Base-by-base conservation (phyloP, 2,797 vertebrate species). In the Karalla daura region DNA sequence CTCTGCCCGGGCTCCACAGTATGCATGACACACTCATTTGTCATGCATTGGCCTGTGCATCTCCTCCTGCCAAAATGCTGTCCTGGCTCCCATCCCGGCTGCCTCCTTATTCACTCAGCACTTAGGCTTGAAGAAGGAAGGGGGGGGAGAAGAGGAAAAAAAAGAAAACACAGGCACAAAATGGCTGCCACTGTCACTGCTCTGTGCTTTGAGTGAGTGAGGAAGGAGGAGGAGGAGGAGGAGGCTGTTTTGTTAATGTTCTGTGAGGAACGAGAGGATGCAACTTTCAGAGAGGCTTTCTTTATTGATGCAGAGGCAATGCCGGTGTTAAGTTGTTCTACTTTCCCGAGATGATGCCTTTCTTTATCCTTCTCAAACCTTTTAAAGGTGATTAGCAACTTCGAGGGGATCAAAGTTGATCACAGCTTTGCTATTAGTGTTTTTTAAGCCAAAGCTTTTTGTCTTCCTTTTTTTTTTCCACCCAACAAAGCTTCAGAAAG, bases 1-100 rank as follows among this genome's bases (percentile, higher is more conserved):
- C 67, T 43, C 46, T 67, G 66, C 77, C 73, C 27, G 8, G 70
- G 63, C 64, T 69, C 81, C 45, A 69, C 80, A 71, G 63, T 63
- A 64, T 75, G 78, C 77, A 67, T 78, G 84, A 88, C 88, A 88
- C 75, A 62, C 79, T 91, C 86, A 80, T 90, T 88, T 87, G 79
- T 92, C 86, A 90, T 87, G 83, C 81, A 73, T 63, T 70, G 74
- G 69, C 66, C 84, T 66, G 71, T 25, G 28, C 13, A 32, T 77
- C 56, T 56, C 20, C 77, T 61, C 59, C 76, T 87, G 84, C 89
- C 88, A 90, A 89, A 74, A 78, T 3, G 7, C 79, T 60, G 68
- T 83, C 71, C 75, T 90, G 88, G 88, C 87, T 76, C 51, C 45
- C 35, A 4, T 74, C 84, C 89, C 77, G 47, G 74, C 72, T 61